These are phyloP conservation scores for Lithobates sylvaticus DNA, from an alignment of 2,797 vertebrate species.

Conservation along the genomic window DNA sequence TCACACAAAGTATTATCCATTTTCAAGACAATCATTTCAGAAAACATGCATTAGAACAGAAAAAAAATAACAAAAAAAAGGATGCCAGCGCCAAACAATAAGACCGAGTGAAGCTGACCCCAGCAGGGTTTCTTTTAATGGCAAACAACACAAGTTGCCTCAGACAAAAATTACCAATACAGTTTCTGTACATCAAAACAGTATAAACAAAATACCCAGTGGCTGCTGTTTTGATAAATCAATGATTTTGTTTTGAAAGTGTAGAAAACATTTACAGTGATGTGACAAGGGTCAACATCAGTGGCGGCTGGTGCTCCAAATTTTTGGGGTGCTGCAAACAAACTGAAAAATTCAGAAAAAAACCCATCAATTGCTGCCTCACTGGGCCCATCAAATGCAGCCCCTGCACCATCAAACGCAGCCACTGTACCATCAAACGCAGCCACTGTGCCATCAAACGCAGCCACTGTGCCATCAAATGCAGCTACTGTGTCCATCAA, in stretches of 20 bases:
- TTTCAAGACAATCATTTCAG: conserved; percentile 55
- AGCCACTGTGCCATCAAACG: no score
- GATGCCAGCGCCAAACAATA: conserved; percentile 41
- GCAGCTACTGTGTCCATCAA: no score
- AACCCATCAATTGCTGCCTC: no score
- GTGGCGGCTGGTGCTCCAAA: no score
- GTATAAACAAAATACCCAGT: conserved; percentile 18
- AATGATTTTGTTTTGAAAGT: background rate
- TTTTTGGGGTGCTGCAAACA: no score
- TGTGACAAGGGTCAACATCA: no score
- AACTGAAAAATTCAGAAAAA: no score
- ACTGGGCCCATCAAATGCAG: no score
- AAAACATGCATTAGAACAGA: conserved; percentile 32
- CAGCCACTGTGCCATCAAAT: no score
- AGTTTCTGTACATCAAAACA: conserved; percentile 35
- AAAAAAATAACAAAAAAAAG: background rate
- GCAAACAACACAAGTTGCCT: conserved; percentile 30
- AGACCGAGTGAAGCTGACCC: conserved; percentile 5
- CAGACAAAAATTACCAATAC: conserved; percentile 28
- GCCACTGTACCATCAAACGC: no score
- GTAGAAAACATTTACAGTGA: background rate
- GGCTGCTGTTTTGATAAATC: background rate
- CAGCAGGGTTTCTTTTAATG: conserved; percentile 53
- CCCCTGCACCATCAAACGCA: no score
- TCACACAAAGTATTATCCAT: conserved; percentile 51